Evolutionary conservation across 2,797 vertebrate genomes (phyloP), one percentile per base, ranked within the genome.

Genomic region (Sebastes umbrosus): DNA sequence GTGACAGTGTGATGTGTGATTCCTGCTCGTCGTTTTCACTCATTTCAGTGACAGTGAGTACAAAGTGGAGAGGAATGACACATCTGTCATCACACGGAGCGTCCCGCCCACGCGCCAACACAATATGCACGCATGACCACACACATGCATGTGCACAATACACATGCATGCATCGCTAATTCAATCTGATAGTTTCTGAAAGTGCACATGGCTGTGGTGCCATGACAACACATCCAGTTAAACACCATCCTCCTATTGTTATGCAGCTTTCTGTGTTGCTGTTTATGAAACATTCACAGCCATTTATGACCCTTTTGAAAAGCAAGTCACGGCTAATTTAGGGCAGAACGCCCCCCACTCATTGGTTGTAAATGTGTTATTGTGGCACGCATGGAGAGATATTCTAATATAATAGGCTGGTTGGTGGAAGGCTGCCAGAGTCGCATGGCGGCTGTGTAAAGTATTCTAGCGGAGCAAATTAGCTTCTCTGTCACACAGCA

Each of bases 271-370:
- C 73, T 67, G 64, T 73, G 75, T 36, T 36, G 59, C 69, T 87
- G 80, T 89, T 92, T 88, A 77, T 90, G 84, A 88, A 87, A 85
- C 65, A 59, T 87, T 90, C 78, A 79, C 86, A 87, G 87, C 86
- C 87, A 91, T 92, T 93, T 94, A 92, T 70, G 82, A 87, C 77
- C 77, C 77, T 88, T 88, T 88, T 92, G 84, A 86, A 92, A 91
- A 90, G 84, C 79, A 60, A 85, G 88, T 91, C 88, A 92, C 62
- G 86, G 85, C 86, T 92, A 90, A 94, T 94, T 94, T 91, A 84
- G 83, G 84, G 87, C 79, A 76, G 77, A 80, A 82, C 70, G 75
- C 79, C 88, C 82, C n/a, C 8, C 82, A 57, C 80, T 88, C 89
- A 83, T 82, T 83, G 88, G 82, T 68, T 84, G 85, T 88, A 86